Evolutionary conservation across 2,888 invertebrate species (phyloP).

Genomic region (Trichogramma evanescens): DNA sequence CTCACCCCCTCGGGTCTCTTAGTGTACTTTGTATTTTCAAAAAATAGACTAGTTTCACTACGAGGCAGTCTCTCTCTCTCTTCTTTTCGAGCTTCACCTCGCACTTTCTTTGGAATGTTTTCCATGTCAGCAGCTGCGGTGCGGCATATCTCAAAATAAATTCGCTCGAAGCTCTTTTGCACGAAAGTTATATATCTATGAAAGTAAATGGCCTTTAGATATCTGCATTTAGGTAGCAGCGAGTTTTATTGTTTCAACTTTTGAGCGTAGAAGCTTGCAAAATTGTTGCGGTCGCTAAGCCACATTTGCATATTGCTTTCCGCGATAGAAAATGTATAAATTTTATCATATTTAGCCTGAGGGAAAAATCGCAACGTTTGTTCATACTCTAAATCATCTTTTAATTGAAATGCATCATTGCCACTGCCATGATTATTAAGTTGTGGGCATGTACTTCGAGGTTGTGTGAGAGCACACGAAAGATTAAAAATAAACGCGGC

Average conservation of each 20-base stretch:
- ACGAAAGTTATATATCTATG: too few relatives aligned
- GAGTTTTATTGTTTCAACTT: conserved; percentile 40
- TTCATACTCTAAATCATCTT: too few relatives aligned
- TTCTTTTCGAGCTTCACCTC: background rate
- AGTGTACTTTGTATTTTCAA: conserved; percentile 12
- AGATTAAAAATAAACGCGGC: too few relatives aligned
- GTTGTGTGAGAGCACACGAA: too few relatives aligned
- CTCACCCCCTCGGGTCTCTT: too few relatives aligned
- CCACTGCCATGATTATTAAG: too few relatives aligned
- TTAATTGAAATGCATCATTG: too few relatives aligned
- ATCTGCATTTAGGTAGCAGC: conserved; percentile 32
- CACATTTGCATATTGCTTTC: conserved; percentile 17
- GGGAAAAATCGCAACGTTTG: too few relatives aligned
- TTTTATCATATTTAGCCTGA: too few relatives aligned
- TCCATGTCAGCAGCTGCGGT: background rate
- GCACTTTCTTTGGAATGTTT: too few relatives aligned
- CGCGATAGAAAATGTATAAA: too few relatives aligned
- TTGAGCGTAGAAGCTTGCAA: conserved; percentile 24
- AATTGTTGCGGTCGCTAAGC: conserved; percentile 14
- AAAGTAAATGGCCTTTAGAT: conserved; percentile 36
- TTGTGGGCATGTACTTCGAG: too few relatives aligned
- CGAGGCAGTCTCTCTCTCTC: background rate
- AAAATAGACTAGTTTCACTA: conserved; percentile 18
- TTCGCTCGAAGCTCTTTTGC: background rate
- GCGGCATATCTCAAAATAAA: conserved; percentile 7